Base-by-base conservation (phyloP, 2,888 invertebrate species). In the Thysanoteuthis rhombus region DNA sequence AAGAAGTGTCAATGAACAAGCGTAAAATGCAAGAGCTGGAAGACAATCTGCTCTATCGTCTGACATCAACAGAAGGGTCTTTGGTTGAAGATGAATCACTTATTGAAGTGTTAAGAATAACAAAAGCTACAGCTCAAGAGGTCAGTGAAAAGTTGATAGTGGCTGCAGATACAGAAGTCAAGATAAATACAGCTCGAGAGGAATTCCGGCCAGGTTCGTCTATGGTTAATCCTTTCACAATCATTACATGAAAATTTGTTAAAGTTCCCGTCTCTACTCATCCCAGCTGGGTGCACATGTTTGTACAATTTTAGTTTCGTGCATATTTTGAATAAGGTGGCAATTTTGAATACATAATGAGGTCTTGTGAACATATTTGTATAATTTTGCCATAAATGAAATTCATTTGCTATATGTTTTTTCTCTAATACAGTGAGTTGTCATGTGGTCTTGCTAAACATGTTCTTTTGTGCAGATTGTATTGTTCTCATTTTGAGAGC, bases 1-100 rank as follows among this genome's bases (percentile, higher is more conserved):
- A 99, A 97, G 99, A 99, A 4, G 99, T 99, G 0, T 99, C 99
- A 98, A 98, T 98, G 96, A 99, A 99, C 97, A 99, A 99, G 97
- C 98, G 99, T 94, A 98, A 98, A 95, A 99, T 99, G 98, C 99
- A 99, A 97, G 99, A 99, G 96, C 97, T 99, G 32, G 99, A 99
- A 97, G 98, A 98, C 94, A 99, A 99, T 97, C 97, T 99, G 93
- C 97, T 99, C 32, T 98, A 98, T 96, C 98, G 99, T n/a, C 97
- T 99, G 93, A 99, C 99, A 93, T 99, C 99, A 4, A 99, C 99
- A 0, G 98, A 98, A 97, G 99, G 99, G 0, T 99, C 99, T 0
- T 97, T 99, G 94, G 99, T 99, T 0, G 99, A 99, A 95, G 99
- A 99, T 95, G 99, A 99, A 97, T 99, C 99, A 36, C 97, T 99